These are phyloP conservation scores for Microcebus murinus DNA, from an alignment of 2,113 vertebrate species.

Conservation along the genomic window DNA sequence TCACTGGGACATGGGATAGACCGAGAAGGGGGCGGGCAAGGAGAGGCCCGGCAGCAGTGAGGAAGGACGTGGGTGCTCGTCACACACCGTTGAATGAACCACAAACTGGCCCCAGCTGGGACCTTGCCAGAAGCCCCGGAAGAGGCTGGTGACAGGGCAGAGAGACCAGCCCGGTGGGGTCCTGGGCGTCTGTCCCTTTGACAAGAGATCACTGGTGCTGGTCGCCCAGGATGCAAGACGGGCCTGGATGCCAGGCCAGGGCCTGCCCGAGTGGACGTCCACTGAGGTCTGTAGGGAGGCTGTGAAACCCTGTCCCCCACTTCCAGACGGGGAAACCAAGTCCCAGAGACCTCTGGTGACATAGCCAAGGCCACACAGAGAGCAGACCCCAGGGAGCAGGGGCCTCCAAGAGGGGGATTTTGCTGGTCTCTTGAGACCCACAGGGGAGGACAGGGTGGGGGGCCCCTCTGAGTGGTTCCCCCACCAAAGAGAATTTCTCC, in stretches of 20 bases:
- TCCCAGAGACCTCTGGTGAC: not conserved
- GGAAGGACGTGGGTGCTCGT: not conserved
- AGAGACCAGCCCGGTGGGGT: accelerated
- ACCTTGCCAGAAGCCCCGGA: not conserved
- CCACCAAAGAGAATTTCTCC: constrained; percentile 59
- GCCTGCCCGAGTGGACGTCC: too few species aligned
- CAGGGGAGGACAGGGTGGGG: not conserved
- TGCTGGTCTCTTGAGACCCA: constrained; percentile 17
- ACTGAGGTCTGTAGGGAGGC: not conserved
- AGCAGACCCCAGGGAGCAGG: not conserved
- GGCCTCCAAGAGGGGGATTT: constrained; percentile 56
- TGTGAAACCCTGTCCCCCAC: not conserved
- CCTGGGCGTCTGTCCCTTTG: not conserved
- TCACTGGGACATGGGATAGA: not conserved
- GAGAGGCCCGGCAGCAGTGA: not conserved
- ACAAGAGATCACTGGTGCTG: not conserved
- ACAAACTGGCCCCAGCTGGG: not conserved
- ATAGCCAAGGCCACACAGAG: too few species aligned
- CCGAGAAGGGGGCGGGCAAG: not conserved
- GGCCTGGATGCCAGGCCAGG: not conserved
- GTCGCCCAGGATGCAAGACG: not conserved
- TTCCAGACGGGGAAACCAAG: not conserved
- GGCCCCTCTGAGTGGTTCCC: constrained; percentile 61
- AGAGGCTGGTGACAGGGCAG: not conserved
- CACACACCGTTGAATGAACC: not conserved